phyloP scores from a whole-genome alignment of 2,797 vertebrate genomes.

The Enoplosus armatus region DNA sequence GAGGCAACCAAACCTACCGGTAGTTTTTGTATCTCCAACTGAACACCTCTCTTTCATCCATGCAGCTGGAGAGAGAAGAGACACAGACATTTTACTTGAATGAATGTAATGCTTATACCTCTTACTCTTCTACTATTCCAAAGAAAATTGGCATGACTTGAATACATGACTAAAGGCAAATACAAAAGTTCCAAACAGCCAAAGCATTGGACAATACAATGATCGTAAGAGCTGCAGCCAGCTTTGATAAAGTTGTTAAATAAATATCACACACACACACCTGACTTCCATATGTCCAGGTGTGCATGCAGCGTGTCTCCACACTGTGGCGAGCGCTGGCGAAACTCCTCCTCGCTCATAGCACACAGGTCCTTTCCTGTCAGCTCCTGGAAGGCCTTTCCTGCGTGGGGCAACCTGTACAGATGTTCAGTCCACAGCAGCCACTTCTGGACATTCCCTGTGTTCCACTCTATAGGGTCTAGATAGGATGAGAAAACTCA shows the following conservation, averaged over 20 bases:
- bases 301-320: conserved; percentile 96
- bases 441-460: conserved; percentile 97
- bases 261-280: conserved; percentile 73
- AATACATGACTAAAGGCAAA: too few species aligned
- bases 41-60: conserved; percentile 96
- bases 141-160: too few species aligned
- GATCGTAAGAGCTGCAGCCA: neutral
- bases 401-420: conserved; percentile 93
- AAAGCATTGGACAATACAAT: conserved; percentile 3
- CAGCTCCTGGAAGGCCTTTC: conserved; percentile 94
- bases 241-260: neutral
- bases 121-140: neutral
- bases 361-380: conserved; percentile 93
- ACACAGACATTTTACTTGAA: conserved; percentile 1
- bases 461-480: conserved; percentile 96
- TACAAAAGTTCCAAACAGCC: neutral
- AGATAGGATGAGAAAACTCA: conserved; percentile 37
- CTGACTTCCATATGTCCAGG: conserved; percentile 99
- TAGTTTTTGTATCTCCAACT: conserved; percentile 80
- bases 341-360: conserved; percentile 96
- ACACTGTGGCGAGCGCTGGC: conserved; percentile 90
- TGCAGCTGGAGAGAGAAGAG: conserved; percentile 86
- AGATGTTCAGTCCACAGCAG: conserved; percentile 98
- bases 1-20: conserved; percentile 66
- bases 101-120: neutral